These are phyloP conservation scores for Mystacornis crossleyi DNA, from an alignment of 2,113 vertebrate species.

Conservation along the genomic window DNA sequence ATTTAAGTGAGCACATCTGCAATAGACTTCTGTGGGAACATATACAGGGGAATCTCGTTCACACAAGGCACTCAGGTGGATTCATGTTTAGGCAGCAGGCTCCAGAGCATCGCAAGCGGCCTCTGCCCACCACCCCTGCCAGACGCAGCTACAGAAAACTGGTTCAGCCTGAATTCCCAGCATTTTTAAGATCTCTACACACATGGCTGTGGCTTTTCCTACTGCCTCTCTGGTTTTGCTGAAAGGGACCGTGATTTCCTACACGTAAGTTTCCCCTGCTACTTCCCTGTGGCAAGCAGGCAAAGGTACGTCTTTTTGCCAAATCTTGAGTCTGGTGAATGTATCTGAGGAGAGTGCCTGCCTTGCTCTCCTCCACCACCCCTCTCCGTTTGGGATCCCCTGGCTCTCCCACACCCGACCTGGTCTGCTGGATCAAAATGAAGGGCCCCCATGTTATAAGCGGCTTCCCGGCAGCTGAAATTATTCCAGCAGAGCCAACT, in stretches of 20 bases:
- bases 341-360: not conserved
- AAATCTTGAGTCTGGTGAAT: not conserved
- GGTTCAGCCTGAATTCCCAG: not conserved
- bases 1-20: slow-evolving; percentile 51
- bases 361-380: not conserved
- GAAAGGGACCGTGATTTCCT: not conserved
- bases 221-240: not conserved
- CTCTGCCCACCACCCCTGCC: not conserved
- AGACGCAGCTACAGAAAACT: not conserved
- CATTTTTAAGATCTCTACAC: not conserved
- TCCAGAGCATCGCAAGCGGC: not conserved
- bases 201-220: not conserved
- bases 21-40: slow-evolving; percentile 4
- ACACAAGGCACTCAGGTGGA: not conserved
- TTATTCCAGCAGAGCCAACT: not conserved
- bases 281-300: not conserved
- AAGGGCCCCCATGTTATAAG: not conserved
- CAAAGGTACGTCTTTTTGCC: not conserved
- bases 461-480: not conserved
- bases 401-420: fast-evolving
- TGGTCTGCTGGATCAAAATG: fast-evolving
- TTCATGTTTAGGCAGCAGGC: fast-evolving
- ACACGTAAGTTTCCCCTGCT: not conserved
- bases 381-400: not conserved
- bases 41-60: not conserved